Percentiles rank a stretch among this genome's conserved stretches.
These are phyloP conservation scores for Alligator mississippiensis DNA, from an alignment of 2,113 vertebrate species.

Conservation along the genomic window DNA sequence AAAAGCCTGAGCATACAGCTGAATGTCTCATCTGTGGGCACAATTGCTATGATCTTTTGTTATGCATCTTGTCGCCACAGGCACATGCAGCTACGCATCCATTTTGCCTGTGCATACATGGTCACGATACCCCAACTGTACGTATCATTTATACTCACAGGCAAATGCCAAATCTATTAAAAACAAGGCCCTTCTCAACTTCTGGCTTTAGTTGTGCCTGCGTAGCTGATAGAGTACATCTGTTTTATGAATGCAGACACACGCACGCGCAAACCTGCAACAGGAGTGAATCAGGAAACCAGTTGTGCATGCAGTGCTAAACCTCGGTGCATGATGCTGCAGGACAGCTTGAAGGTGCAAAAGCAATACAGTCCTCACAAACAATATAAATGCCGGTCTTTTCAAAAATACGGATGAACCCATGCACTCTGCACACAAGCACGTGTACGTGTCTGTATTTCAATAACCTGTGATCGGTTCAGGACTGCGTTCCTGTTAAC, in stretches of 20 bases:
- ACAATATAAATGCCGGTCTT: not conserved
- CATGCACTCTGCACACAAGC: not conserved
- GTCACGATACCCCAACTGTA: accelerated
- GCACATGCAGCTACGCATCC: not conserved
- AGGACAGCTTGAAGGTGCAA: not conserved
- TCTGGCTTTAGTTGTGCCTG: conserved; percentile 54
- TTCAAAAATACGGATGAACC: not conserved
- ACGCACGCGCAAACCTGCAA: not conserved
- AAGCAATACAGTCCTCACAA: not conserved
- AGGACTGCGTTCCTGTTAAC: not conserved
- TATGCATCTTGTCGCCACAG: not conserved
- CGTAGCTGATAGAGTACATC: conserved; percentile 36
- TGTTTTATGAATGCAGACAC: conserved; percentile 35
- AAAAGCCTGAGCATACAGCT: not conserved
- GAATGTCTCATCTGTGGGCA: no score
- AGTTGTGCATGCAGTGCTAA: not conserved
- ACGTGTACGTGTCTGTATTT: not conserved
- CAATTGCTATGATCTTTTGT: no score
- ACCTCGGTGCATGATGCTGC: not conserved
- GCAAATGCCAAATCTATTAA: conserved; percentile 55
- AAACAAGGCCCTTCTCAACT: conserved; percentile 68
- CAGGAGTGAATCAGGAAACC: no score
- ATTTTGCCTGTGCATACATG: accelerated
- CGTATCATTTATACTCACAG: not conserved
- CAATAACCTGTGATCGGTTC: not conserved